Conservation (phyloP, 2,888 invertebrate genomes). For the Sepioteuthis lessoniana region DNA sequence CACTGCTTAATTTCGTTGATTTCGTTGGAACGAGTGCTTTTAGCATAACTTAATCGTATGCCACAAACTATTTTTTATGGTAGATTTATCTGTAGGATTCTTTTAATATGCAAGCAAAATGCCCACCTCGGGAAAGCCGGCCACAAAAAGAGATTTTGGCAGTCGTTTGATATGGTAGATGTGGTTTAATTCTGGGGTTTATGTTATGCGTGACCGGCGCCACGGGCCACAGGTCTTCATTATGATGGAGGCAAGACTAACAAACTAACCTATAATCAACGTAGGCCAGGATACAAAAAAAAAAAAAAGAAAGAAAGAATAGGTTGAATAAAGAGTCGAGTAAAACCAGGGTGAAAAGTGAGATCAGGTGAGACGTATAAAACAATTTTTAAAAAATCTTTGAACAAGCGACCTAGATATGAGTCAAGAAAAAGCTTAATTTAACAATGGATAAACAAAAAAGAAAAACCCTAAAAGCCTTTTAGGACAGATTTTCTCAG, state of each 20-base stretch:
- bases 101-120: no score
- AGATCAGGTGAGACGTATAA: neutral
- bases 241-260: neutral
- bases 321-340: neutral
- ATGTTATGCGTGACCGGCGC: neutral
- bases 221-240: neutral
- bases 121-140: no score
- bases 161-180: no score
- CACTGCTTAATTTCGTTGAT: no score
- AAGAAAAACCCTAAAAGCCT: no score
- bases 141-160: no score
- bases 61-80: no score
- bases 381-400: neutral
- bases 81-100: no score
- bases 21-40: no score
- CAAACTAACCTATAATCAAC: neutral
- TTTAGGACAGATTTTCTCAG: neutral
- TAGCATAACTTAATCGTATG: no score
- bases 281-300: neutral
- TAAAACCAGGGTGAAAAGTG: neutral
- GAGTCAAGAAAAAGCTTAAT: neutral
- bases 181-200: no score
- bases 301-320: neutral
- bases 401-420: neutral
- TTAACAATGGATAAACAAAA: no score